phyloP scores from a whole-genome alignment of 2,797 vertebrate species.

The Zenarchopterus dispar region DNA sequence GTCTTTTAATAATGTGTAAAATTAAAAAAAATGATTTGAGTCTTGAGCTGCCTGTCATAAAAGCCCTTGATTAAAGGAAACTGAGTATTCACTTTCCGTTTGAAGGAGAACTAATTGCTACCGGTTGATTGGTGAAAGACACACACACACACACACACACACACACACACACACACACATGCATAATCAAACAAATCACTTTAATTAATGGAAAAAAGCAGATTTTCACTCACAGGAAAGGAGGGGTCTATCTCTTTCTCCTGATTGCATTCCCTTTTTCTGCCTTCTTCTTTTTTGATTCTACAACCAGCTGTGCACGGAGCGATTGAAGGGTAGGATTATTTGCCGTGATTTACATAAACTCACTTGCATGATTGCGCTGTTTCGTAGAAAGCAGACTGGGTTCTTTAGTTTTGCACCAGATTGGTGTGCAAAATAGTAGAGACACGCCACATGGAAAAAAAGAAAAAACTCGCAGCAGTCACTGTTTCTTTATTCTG shows the following conservation, averaged over 20 bases:
- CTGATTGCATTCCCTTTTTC: constrained; percentile 56
- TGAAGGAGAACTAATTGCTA: constrained; percentile 36
- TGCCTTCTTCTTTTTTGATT: constrained; percentile 36
- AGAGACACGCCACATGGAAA: background rate
- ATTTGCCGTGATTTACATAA: constrained; percentile 60
- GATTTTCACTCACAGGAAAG: constrained; percentile 40
- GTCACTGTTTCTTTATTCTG: constrained; percentile 4
- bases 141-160: background rate
- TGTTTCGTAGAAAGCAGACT: background rate
- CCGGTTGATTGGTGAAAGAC: constrained; percentile 52
- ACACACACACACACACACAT: constrained; percentile 9
- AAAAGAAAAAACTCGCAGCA: constrained; percentile 6
- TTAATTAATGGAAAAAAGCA: constrained; percentile 59
- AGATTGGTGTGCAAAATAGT: background rate
- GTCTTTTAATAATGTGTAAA: background rate
- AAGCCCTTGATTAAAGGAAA: constrained; percentile 35
- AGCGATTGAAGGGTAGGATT: constrained; percentile 36
- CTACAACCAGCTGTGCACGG: constrained; percentile 55
- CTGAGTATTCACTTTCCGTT: constrained; percentile 44
- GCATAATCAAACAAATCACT: constrained; percentile 35
- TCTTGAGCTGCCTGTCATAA: constrained; percentile 20
- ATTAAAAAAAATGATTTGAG: constrained; percentile 5
- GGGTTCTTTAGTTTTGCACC: background rate
- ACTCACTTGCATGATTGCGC: constrained; percentile 17
- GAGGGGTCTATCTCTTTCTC: constrained; percentile 25